Evolutionary conservation across 2,888 invertebrate genomes (phyloP).

Genomic region (Acleris emargana): DNA sequence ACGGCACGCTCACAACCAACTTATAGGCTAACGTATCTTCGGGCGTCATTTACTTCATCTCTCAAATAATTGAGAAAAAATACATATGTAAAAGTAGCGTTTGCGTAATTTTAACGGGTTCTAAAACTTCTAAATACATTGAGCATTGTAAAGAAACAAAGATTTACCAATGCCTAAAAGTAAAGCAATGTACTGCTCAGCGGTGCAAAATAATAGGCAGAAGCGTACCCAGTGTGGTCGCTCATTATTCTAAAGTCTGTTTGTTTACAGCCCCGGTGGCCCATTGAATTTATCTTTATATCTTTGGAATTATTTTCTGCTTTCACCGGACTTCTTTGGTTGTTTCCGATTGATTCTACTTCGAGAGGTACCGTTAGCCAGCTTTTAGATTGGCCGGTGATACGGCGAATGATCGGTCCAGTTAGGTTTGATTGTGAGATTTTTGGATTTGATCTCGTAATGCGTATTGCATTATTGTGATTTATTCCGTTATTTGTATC

Average conservation of each 20-base stretch:
- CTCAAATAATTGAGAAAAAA: too few relatives aligned
- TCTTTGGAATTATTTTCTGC: constrained; percentile 57
- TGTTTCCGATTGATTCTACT: constrained; percentile 62
- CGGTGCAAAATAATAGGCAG: constrained; percentile 2
- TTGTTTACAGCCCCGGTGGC: constrained; percentile 63
- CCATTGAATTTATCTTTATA: constrained; percentile 63
- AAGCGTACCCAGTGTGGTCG: constrained; percentile 48
- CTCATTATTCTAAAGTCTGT: constrained; percentile 59
- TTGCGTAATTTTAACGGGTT: too few relatives aligned
- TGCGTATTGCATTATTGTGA: constrained; percentile 41
- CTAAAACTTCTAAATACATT: too few relatives aligned
- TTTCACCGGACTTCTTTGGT: constrained; percentile 46
- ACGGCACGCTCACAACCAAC: too few relatives aligned
- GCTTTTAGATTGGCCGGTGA: constrained; percentile 61
- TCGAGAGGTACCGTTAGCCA: constrained; percentile 55
- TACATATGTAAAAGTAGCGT: too few relatives aligned
- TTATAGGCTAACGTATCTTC: too few relatives aligned
- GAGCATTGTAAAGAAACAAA: too few relatives aligned
- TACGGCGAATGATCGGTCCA: constrained; percentile 64
- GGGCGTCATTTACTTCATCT: too few relatives aligned
- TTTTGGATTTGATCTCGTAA: constrained; percentile 59
- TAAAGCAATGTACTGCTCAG: background rate
- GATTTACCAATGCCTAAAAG: too few relatives aligned
- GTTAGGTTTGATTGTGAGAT: constrained; percentile 63
- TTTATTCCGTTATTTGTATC: constrained; percentile 33